Conservation (phyloP, 2,113 vertebrate genomes). For the Neopipo cinnamomea region DNA sequence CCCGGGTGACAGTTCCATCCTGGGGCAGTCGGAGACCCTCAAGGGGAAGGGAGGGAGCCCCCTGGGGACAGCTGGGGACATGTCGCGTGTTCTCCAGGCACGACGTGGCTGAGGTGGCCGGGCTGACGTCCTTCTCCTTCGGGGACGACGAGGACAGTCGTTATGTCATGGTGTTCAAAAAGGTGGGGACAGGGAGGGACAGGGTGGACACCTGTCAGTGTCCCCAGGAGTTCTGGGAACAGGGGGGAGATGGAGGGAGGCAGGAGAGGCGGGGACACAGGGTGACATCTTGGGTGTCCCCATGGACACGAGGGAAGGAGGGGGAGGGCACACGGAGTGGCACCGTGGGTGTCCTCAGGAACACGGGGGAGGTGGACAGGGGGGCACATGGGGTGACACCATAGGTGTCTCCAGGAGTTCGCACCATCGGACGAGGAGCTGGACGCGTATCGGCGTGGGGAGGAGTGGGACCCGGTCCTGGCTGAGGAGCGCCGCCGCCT, state of each 20-base stretch:
- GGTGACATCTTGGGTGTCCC: no score
- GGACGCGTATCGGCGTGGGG: neutral
- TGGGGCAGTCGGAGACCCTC: neutral
- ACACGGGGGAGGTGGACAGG: no score
- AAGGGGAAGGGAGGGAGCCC: no score
- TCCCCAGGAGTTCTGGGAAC: no score
- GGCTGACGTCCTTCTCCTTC: neutral
- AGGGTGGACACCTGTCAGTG: no score
- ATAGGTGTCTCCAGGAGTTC: neutral
- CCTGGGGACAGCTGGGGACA: neutral
- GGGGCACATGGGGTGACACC: rapidly evolving
- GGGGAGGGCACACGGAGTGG: no score
- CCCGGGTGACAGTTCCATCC: neutral
- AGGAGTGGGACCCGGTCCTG: neutral
- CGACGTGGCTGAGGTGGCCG: neutral
- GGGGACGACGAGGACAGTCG: neutral
- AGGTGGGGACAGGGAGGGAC: neutral
- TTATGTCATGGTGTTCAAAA: neutral
- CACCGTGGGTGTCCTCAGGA: no score
- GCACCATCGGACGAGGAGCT: neutral
- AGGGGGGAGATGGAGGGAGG: no score
- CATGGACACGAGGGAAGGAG: no score
- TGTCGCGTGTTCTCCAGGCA: neutral
- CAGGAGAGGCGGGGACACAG: no score
- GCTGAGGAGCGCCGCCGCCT: neutral